phyloP scores from a whole-genome alignment of 2,888 invertebrate genomes.

The Erpobdella octoculata region DNA sequence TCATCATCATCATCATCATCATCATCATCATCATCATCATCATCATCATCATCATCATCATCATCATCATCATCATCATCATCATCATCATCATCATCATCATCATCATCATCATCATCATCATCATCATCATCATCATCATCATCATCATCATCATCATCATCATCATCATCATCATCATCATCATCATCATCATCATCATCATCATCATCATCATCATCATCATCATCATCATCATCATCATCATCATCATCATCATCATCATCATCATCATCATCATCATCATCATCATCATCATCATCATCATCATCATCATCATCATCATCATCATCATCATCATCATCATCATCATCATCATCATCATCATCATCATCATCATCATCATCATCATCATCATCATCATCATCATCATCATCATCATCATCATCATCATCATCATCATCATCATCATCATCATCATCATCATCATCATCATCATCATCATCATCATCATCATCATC shows the following conservation, averaged over 20 bases:
- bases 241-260: conserved; percentile 14
- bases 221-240: conserved; percentile 19
- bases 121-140: conserved; percentile 13
- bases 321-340: conserved; percentile 10
- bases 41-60: not conserved
- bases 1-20: not conserved
- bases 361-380: conserved; percentile 19
- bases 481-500: not conserved
- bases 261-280: not conserved
- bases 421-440: conserved; percentile 24
- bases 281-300: not conserved
- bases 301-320: conserved; percentile 13
- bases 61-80: not conserved
- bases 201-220: conserved; percentile 24
- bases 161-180: conserved; percentile 24
- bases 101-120: not conserved
- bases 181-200: conserved; percentile 30
- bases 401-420: conserved; percentile 22
- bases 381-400: conserved; percentile 10
- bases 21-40: not conserved
- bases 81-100: not conserved
- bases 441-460: conserved; percentile 26
- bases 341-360: conserved; percentile 14
- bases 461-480: conserved; percentile 14
- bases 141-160: not conserved